Percentiles rank a stretch among this genome's conserved stretches.
phyloP scores from a whole-genome alignment of 2,113 vertebrate species.

The Rhynchopsitta pachyrhyncha region DNA sequence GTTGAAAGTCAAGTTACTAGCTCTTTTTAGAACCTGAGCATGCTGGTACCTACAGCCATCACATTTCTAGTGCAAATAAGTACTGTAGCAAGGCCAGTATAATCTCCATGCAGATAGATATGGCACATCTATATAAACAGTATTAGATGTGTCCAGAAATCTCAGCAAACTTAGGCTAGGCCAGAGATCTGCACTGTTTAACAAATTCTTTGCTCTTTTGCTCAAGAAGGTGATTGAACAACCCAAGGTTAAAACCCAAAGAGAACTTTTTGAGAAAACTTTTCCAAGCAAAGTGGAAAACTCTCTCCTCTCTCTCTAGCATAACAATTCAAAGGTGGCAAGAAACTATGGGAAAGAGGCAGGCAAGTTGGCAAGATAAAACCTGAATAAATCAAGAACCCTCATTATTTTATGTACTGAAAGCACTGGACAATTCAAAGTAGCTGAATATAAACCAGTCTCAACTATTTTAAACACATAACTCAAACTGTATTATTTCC shows the following conservation, averaged over 20 bases:
- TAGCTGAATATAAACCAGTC: neutral
- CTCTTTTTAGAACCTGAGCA: neutral
- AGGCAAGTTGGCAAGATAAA: neutral
- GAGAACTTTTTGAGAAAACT: neutral
- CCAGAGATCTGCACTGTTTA: neutral
- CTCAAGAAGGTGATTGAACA: neutral
- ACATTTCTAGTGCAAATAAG: neutral
- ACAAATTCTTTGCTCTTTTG: neutral
- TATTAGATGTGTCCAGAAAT: neutral
- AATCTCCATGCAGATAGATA: neutral
- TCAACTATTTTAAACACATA: neutral
- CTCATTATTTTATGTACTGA: neutral
- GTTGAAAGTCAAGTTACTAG: neutral
- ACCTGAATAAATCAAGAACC: rapidly evolving
- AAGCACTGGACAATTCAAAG: neutral
- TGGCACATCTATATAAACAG: neutral
- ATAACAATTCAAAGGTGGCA: neutral
- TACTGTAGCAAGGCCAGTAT: neutral
- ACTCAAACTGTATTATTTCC: neutral
- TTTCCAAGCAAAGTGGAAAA: neutral
- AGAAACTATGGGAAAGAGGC: neutral
- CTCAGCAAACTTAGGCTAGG: neutral
- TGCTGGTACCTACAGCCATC: neutral
- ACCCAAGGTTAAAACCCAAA: neutral
- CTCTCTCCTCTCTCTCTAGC: neutral